phyloP scores from a whole-genome alignment of 1,140 invertebrate genomes.

The Asobara japonica region DNA sequence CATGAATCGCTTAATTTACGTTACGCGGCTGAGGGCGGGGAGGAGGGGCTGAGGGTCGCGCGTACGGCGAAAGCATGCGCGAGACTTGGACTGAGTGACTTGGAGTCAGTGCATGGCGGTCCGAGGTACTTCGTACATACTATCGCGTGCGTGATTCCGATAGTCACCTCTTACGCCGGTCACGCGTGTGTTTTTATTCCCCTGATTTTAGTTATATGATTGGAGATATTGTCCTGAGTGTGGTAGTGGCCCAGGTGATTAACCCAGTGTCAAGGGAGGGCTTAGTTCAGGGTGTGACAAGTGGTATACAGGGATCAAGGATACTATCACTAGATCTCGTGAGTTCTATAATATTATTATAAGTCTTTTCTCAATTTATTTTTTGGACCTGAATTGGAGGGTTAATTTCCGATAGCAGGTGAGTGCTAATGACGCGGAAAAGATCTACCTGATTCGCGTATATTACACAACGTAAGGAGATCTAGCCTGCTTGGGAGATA shows the following conservation, averaged over 20 bases:
- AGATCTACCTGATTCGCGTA: no score
- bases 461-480: no score
- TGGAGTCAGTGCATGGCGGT: conserved; percentile 53
- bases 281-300: neutral
- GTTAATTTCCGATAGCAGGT: no score
- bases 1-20: neutral
- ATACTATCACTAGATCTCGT: neutral
- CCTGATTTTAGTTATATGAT: neutral
- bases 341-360: neutral
- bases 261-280: neutral
- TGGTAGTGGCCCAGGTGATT: neutral
- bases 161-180: conserved; percentile 16
- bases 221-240: neutral
- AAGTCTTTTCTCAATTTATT: neutral
- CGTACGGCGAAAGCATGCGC: conserved; percentile 38
- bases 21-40: neutral
- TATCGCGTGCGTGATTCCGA: conserved; percentile 13
- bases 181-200: neutral
- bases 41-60: conserved; percentile 20
- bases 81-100: conserved; percentile 29
- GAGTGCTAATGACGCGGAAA: no score
- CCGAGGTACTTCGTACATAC: conserved; percentile 42
- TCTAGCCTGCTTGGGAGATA: no score
- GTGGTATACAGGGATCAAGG: neutral
- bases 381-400: neutral